These are phyloP conservation scores for Teinopalpus imperialis DNA, from an alignment of 2,888 invertebrate species.

Conservation along the genomic window DNA sequence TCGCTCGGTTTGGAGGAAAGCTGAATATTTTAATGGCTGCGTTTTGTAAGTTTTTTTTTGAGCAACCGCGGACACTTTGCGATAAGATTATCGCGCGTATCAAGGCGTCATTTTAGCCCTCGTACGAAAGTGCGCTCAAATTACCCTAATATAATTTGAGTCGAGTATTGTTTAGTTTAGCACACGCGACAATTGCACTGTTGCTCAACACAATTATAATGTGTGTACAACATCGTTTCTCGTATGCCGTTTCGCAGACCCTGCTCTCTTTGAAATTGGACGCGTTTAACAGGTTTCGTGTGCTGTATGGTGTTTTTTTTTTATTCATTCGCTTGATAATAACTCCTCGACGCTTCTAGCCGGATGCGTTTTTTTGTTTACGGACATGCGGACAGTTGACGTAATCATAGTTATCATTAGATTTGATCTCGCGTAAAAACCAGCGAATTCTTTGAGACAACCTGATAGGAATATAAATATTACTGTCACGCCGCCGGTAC, in stretches of 20 bases:
- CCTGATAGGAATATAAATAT: slow-evolving; percentile 7
- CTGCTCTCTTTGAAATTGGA: slow-evolving; percentile 43
- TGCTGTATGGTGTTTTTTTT: slow-evolving; percentile 48
- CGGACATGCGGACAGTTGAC: slow-evolving; percentile 51
- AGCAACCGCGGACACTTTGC: slow-evolving; percentile 43
- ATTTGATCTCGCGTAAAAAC: slow-evolving; percentile 35
- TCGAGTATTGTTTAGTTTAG: slow-evolving; percentile 60
- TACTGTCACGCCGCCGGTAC: slow-evolving; percentile 2
- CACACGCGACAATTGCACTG: slow-evolving; percentile 51
- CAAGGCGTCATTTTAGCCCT: slow-evolving; percentile 39
- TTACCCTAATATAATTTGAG: slow-evolving; percentile 34
- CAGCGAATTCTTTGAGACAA: slow-evolving; percentile 7
- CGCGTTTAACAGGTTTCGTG: slow-evolving; percentile 38
- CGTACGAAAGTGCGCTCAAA: slow-evolving; percentile 26
- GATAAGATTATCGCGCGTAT: slow-evolving; percentile 52
- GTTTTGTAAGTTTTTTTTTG: slow-evolving; percentile 62
- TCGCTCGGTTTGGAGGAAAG: slow-evolving; percentile 72
- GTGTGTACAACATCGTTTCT: slow-evolving; percentile 56
- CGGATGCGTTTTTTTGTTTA: slow-evolving; percentile 68
- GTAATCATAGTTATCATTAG: slow-evolving; percentile 56
- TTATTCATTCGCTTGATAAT: slow-evolving; percentile 44
- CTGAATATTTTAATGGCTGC: slow-evolving; percentile 66
- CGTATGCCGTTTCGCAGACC: slow-evolving; percentile 51
- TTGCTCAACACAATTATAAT: slow-evolving; percentile 50
- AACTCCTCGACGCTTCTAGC: slow-evolving; percentile 54